Evolutionary conservation across 1,140 invertebrate species (phyloP), one percentile per base, ranked within the genome.

Genomic region (Pogonomyrmex barbatus): DNA sequence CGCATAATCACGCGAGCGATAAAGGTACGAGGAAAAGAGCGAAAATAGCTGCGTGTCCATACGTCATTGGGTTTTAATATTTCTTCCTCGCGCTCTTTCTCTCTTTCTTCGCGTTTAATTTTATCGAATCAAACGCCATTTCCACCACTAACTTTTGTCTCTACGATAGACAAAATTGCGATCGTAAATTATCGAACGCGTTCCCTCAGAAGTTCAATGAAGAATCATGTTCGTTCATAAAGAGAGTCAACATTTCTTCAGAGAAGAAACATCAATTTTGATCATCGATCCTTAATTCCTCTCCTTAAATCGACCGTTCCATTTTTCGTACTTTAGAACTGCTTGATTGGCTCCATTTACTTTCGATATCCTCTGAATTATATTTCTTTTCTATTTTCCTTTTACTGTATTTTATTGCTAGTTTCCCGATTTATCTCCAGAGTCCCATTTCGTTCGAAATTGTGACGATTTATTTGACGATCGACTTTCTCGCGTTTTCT

Each of bases 1-100:
- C 56, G 79, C 30, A 45, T 73, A 73, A 82, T 81, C 77, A 42
- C 30, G 50, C 10, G 52, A 47, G 42, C 56, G 52, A 58, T 70
- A 39, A 82, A 60, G 30, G 39, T 36, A 14, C 24, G 17, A 67
- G 5, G 8, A 9, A 12, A 24, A 52, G 8, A 67, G 54, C 47
- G 2, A 36, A 52, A 5, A 39, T 58, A 71, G 17, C 9, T 24
- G 24, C 14, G 14, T 4, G 14, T 52, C 39, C 1, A 30, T 73
- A 60, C 24, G 17, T 58, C 60, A 67, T 71, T 1, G 17, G 5
- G 24, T 54, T 79, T 62, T 47, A 63, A 50, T n/a, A n/a, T 4
- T 2, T 79, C 14, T 17, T 3, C n/a, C 8, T 65, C 9, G 8
- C 12, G 6, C 36, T 65, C 36, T 65, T 33, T 39, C 47, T 45